Evolutionary conservation across 2,113 vertebrate species (phyloP).

Genomic region (Entelurus aequoreus): DNA sequence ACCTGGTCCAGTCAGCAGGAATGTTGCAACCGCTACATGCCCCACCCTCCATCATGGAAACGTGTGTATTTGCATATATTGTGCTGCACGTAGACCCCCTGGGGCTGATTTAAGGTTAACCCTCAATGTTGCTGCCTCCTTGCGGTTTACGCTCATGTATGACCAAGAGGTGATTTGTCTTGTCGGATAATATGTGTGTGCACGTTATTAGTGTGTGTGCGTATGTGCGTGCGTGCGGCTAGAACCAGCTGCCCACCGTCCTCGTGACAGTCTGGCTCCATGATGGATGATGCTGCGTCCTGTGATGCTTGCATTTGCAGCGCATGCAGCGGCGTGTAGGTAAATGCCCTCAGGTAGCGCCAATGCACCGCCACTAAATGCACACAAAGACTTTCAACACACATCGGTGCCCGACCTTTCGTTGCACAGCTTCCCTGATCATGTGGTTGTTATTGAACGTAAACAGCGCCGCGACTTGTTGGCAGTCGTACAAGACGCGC

Average conservation of each 20-base stretch:
- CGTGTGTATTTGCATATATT: constrained; percentile 34
- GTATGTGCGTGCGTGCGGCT: constrained; percentile 18
- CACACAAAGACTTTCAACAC: constrained; percentile 20
- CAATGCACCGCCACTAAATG: constrained; percentile 8
- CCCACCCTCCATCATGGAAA: constrained; percentile 3
- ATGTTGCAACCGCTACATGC: constrained; percentile 17
- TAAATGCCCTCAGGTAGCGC: background rate
- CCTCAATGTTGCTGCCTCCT: constrained; percentile 39
- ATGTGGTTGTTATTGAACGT: constrained; percentile 30
- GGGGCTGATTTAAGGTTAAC: constrained; percentile 59
- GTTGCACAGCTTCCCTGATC: background rate
- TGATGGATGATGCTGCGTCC: constrained; percentile 58
- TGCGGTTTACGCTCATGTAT: constrained; percentile 25
- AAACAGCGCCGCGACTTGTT: constrained; percentile 40
- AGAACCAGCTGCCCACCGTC: constrained; percentile 57
- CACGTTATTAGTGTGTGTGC: constrained; percentile 12
- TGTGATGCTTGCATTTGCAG: constrained; percentile 5
- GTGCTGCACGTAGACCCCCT: constrained; percentile 28
- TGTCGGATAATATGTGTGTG: constrained; percentile 40
- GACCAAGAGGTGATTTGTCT: constrained; percentile 62
- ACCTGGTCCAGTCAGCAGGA: constrained; percentile 34
- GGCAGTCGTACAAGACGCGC: constrained; percentile 19
- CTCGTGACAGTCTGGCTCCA: constrained; percentile 53
- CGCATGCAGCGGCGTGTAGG: background rate
- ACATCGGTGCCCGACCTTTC: constrained; percentile 6